A percentile compares a stretch with the other conserved stretches of the same genome.
phyloP scores from a whole-genome alignment of 2,888 invertebrate species.

The Ennomos erosarius region DNA sequence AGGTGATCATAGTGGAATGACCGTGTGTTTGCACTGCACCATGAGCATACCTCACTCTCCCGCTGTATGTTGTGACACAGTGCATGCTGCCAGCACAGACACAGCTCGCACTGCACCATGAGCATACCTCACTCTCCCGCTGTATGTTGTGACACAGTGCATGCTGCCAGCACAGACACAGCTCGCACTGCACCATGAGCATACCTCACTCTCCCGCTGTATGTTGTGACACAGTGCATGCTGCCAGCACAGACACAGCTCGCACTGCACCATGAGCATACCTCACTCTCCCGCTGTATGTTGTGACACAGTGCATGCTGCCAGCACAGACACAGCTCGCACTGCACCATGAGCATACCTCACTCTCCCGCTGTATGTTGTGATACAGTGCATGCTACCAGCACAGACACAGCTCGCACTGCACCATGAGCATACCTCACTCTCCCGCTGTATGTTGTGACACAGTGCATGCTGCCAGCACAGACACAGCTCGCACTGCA shows the following conservation, averaged over 20 bases:
- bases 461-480: slow-evolving; percentile 99
- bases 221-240: slow-evolving; percentile 97
- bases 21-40: too few species aligned
- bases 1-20: too few species aligned
- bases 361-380: slow-evolving; percentile 92
- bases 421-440: slow-evolving; percentile 93
- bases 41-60: too few species aligned
- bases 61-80: too few species aligned
- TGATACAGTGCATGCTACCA: slow-evolving; percentile 98
- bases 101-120: too few species aligned
- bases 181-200: slow-evolving; percentile 98
- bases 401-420: slow-evolving; percentile 97
- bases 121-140: slow-evolving; percentile 89
- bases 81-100: too few species aligned
- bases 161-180: slow-evolving; percentile 98
- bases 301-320: slow-evolving; percentile 97
- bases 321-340: slow-evolving; percentile 98
- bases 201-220: slow-evolving; percentile 89
- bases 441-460: slow-evolving; percentile 93
- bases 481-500: slow-evolving; percentile 97
- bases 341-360: slow-evolving; percentile 95
- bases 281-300: slow-evolving; percentile 91
- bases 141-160: slow-evolving; percentile 95
- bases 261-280: slow-evolving; percentile 97
- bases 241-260: slow-evolving; percentile 98